Base-by-base conservation (phyloP, 2,888 invertebrate species). In the Polyploca ridens region DNA sequence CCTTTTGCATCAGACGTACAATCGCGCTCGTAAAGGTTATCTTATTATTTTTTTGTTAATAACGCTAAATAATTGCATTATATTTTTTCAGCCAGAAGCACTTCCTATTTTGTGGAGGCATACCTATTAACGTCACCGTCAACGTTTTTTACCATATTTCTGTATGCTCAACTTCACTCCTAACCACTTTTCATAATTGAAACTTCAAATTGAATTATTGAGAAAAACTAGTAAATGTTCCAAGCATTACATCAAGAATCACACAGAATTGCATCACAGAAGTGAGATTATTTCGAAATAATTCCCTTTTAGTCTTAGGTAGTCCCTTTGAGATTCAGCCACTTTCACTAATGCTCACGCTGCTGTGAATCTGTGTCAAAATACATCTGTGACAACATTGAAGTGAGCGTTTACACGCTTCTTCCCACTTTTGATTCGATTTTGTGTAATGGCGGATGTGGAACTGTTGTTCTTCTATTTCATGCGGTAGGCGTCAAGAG, bases 1-100 rank as follows among this genome's bases (percentile, higher is more conserved):
- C 79, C 75, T 81, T 80, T 79, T 69, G 72, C 67, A 70, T 71
- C 70, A 71, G 72, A 75, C 74, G 65, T 82, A 85, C 76, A 70
- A 46, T 72, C 79, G 69, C 10, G 67, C 10, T 60, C 68, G 74
- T 69, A 82, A 81, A 66, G 46, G 58, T 65, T n/a, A n/a, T 33
- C 61, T 38, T 54, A 38, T 7, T n/a, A 1, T 1, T 2, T 1
- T n/a, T 46, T 46, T 46, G 7, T 44, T 14, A 44, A 49, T 13
- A 44, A n/a, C n/a, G 19, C 10, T 10, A 8, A 7, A 19, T 3
- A 54, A 54, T 54, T 54, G 7, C 54, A 54, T 19, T 19, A 10
- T n/a, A 10, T 3, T 19, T 54, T 54, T 54, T 19, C 5, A 54
- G 6, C 3, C 19, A 5, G 5, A 13, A 41, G 19, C 54, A 54